Base-by-base conservation (phyloP, 2,888 invertebrate species). In the Barypeithes pellucidus region DNA sequence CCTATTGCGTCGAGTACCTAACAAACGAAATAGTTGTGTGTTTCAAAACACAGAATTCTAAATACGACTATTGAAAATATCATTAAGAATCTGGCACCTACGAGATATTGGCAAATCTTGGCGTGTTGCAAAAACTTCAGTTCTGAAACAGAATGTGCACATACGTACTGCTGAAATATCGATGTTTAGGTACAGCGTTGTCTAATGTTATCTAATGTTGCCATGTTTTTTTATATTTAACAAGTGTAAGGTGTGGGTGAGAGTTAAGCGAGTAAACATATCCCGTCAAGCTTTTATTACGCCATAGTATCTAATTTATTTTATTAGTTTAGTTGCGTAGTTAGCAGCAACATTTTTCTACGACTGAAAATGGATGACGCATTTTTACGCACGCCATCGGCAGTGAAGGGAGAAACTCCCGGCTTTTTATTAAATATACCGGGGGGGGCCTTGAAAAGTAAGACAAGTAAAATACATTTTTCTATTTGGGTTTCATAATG, bases 61-160 rank as follows among this genome's bases (percentile, higher is more conserved):
- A 72, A 67, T 59, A 39, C 71, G 65, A 59, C 36, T 29, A 66
- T 65, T 71, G 71, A 41, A 72, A 72, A 72, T 72, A 66, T 67
- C 72, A 52, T 72, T 72, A 61, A 60, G 50, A 67, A 67, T 72
- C 72, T 72, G 72, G 65, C 74, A 74, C 74, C 74, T 74, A 67
- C 69, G 70, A 66, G 74, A 73, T 62, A 57, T 73, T 67, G 67
- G 72, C 67, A 73, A 68, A 73, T 68, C 62, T 47, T 16, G 18
- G 39, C 11, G 52, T 62, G 67, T 72, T 72, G 67, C 72, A 52
- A 72, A 57, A 22, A 52, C 29, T 33, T 41, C 33, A 29, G 62
- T 62, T 62, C 69, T 57, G 33, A 57, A 57, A 33, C 33, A 57
- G 54, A 43, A 43, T 18, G 14, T 22, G 50, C 24, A 52, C 24